These are phyloP conservation scores for Dendrolimus kikuchii DNA, from an alignment of 1,140 invertebrate species.

Conservation along the genomic window DNA sequence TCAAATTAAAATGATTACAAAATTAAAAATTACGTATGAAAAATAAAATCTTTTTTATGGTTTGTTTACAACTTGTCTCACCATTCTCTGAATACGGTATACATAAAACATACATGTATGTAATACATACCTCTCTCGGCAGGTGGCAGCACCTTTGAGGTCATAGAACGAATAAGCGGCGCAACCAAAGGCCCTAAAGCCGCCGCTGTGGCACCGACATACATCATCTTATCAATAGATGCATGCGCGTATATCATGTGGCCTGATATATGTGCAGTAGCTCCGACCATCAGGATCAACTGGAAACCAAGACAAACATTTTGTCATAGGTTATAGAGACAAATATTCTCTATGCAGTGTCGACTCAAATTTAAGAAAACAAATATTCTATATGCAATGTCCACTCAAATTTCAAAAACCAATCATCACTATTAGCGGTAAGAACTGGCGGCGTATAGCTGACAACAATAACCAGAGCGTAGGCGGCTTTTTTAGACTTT, in stretches of 20 bases:
- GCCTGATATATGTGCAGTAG: conserved; percentile 77
- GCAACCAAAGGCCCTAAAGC: conserved; percentile 82
- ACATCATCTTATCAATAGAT: conserved; percentile 70
- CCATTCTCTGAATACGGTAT: no score
- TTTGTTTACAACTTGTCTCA: no score
- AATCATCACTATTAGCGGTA: no score
- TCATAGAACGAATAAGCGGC: conserved; percentile 82
- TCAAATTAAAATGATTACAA: no score
- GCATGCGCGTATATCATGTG: conserved; percentile 79
- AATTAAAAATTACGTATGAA: no score
- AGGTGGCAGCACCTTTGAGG: conserved; percentile 78
- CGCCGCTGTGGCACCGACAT: conserved; percentile 77
- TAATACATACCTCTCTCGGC: conserved; percentile 76
- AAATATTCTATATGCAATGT: neutral
- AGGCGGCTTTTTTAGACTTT: no score
- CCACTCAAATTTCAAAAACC: no score
- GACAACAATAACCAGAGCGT: no score
- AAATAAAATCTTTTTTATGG: no score
- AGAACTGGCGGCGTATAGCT: no score
- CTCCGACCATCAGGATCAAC: conserved; percentile 79
- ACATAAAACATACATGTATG: neutral
- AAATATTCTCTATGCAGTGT: neutral
- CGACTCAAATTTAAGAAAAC: no score
- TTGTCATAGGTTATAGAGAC: neutral
- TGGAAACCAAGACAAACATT: conserved; percentile 21